Evolutionary conservation across 1,140 invertebrate species (phyloP).

Genomic region (Brachionus rubens): DNA sequence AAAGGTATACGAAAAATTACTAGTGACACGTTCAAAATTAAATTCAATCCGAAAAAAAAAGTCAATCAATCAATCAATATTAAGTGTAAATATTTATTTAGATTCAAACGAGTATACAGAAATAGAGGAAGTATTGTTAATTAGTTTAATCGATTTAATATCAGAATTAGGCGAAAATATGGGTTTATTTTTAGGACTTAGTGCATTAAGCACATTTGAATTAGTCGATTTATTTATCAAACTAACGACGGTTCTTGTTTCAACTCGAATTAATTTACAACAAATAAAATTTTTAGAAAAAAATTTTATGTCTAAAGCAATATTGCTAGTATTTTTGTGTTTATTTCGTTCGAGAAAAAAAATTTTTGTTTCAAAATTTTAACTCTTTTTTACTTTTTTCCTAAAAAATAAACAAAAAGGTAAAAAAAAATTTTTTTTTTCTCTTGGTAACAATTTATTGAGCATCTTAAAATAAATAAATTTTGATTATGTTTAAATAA

Average conservation of each 20-base stretch:
- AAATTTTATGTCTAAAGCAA: no score
- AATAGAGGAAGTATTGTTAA: constrained; percentile 31
- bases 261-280: neutral
- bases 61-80: neutral
- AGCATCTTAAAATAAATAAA: no score
- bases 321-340: no score
- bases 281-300: neutral
- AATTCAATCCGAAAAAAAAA: neutral
- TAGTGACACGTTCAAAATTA: neutral
- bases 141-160: constrained; percentile 24
- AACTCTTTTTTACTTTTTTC: no score
- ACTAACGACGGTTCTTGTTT: neutral
- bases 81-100: constrained; percentile 33
- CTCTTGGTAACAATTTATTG: no score
- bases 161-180: constrained; percentile 33
- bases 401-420: no score
- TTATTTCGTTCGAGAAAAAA: no score
- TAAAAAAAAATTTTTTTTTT: no score
- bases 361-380: no score
- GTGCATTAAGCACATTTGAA: constrained; percentile 44
- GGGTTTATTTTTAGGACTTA: constrained; percentile 29
- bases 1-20: neutral
- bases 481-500: no score
- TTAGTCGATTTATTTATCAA: constrained; percentile 6
- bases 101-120: neutral